Evolutionary conservation across 2,888 invertebrate genomes (phyloP).

Genomic region (Bellardia bayeri): DNA sequence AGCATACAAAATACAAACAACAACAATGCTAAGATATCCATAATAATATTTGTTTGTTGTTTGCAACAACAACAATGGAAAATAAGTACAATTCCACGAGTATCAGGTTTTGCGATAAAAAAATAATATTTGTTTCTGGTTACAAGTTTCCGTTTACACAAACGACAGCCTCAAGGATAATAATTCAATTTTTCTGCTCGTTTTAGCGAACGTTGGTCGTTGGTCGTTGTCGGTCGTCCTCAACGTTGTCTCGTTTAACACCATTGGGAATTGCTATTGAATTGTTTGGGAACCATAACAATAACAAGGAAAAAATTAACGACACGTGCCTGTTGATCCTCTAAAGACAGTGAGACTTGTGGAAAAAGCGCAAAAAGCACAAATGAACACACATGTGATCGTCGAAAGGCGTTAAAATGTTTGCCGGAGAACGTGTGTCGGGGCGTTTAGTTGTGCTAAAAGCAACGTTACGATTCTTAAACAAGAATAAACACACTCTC

Average conservation of each 20-base stretch:
- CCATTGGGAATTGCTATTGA: constrained; percentile 75
- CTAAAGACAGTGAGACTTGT: constrained; percentile 52
- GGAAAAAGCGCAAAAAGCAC: constrained; percentile 48
- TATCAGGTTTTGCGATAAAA: constrained; percentile 79
- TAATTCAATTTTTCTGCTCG: constrained; percentile 83
- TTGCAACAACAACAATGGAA: constrained; percentile 4
- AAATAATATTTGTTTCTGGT: constrained; percentile 82
- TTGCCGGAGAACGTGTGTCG: constrained; percentile 55
- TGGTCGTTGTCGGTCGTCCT: constrained; percentile 56
- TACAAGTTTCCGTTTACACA: constrained; percentile 75
- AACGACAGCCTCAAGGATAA: constrained; percentile 80
- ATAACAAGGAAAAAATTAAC: constrained; percentile 70
- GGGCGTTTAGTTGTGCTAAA: constrained; percentile 70
- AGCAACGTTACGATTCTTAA: constrained; percentile 30
- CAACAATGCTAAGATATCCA: constrained; percentile 13
- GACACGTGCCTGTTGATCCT: constrained; percentile 78
- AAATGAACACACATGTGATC: constrained; percentile 68
- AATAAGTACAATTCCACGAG: constrained; percentile 47
- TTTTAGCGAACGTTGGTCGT: constrained; percentile 76
- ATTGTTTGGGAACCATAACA: constrained; percentile 57
- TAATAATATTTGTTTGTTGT: constrained; percentile 29
- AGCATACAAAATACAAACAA: constrained; percentile 21
- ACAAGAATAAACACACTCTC: constrained; percentile 18
- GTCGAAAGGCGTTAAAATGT: constrained; percentile 67
- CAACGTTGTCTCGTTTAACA: constrained; percentile 70